A percentile compares a stretch with the other conserved stretches of the same genome.
These are phyloP conservation scores for Melanotaenia trifasciata DNA, from an alignment of 2,797 vertebrate genomes.

Conservation along the genomic window DNA sequence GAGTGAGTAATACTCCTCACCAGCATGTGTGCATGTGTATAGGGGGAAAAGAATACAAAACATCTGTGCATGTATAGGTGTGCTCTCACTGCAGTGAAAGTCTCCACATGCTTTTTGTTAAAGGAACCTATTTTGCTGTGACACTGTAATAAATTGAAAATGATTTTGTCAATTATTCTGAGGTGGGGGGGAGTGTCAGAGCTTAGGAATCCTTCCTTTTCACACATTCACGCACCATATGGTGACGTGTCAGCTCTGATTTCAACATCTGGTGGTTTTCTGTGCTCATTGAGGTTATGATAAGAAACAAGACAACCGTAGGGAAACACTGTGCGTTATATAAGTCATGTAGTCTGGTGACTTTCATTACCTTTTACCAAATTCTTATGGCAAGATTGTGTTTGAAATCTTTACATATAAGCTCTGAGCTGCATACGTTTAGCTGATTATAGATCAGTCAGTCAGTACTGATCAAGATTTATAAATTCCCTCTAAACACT, in stretches of 20 bases:
- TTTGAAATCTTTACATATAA: background rate
- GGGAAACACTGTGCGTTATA: background rate
- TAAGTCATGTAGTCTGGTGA: background rate
- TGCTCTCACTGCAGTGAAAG: no score
- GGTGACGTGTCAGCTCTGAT: conserved; percentile 53
- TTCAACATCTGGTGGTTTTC: conserved; percentile 72
- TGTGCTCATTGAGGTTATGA: conserved; percentile 16
- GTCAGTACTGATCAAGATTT: no score
- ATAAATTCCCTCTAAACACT: background rate
- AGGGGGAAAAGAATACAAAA: conserved; percentile 29
- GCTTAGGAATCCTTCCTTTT: conserved; percentile 14
- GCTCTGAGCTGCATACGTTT: background rate
- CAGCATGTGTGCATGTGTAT: conserved; percentile 22
- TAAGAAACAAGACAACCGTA: background rate
- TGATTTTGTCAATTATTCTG: conserved; percentile 60
- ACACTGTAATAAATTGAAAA: conserved; percentile 72
- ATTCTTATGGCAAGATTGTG: background rate
- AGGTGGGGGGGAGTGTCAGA: conserved; percentile 12
- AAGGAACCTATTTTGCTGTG: conserved; percentile 62
- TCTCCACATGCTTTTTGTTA: conserved; percentile 40
- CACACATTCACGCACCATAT: conserved; percentile 48
- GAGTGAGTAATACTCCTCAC: conserved; percentile 67
- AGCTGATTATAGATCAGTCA: background rate
- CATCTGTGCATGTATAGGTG: conserved; percentile 26
- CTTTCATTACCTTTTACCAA: background rate